Evolutionary conservation across 1,140 invertebrate species (phyloP).

Genomic region (Procambarus virginalis): DNA sequence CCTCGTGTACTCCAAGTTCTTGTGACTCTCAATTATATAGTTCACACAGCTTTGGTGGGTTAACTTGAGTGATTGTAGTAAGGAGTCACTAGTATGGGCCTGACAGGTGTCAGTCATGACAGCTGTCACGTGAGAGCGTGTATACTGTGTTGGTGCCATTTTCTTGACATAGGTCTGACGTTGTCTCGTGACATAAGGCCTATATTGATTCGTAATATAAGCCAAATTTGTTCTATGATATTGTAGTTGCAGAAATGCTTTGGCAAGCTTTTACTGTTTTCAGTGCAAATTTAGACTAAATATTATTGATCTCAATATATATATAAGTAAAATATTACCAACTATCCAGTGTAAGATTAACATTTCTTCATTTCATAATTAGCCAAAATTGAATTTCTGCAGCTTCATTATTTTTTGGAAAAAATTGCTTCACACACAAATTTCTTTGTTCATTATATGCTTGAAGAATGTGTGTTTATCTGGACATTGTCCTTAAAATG

Average conservation of each 20-base stretch:
- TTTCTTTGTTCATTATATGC: background rate
- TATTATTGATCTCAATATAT: no score
- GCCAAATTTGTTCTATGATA: background rate
- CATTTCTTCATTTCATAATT: background rate
- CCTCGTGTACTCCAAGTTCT: background rate
- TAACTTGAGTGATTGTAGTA: background rate
- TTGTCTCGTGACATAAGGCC: no score
- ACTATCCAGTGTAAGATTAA: background rate
- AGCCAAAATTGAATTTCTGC: background rate
- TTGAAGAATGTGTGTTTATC: background rate
- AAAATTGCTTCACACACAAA: background rate
- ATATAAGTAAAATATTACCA: no score
- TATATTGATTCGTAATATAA: no score
- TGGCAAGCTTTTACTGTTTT: background rate
- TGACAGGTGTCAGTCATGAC: background rate
- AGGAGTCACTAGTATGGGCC: background rate
- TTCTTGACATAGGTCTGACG: background rate
- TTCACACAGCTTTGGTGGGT: background rate
- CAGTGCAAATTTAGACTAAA: no score
- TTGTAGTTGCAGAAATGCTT: background rate
- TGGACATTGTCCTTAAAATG: slow-evolving; percentile 7
- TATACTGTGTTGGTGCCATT: background rate
- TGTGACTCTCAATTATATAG: background rate
- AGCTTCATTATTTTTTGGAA: background rate
- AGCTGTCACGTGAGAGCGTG: background rate